phyloP scores from a whole-genome alignment of 2,888 invertebrate species.

The Scaptomyza parva region DNA sequence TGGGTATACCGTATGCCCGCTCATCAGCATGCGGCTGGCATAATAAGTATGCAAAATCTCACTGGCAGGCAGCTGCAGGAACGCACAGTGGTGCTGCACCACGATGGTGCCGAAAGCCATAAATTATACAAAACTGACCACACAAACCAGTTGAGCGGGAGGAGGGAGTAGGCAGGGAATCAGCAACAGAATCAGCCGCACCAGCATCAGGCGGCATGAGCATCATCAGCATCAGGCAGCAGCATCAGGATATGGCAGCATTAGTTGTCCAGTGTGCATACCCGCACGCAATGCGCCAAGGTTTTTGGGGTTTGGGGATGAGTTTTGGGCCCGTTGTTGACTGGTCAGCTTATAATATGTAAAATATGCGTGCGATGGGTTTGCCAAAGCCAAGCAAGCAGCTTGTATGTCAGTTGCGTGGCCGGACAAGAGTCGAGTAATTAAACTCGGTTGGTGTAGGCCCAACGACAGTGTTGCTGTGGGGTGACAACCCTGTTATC shows the following conservation, averaged over 20 bases:
- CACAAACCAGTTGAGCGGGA: too few species aligned
- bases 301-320: not conserved
- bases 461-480: constrained; percentile 1
- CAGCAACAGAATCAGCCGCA: constrained; percentile 13
- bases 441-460: constrained; percentile 32
- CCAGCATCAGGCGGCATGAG: constrained; percentile 18
- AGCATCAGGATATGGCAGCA: constrained; percentile 20
- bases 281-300: constrained; percentile 14
- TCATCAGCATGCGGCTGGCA: constrained; percentile 76
- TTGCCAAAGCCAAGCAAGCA: constrained; percentile 23
- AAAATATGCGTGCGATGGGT: constrained; percentile 42
- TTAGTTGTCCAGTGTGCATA: constrained; percentile 9
- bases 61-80: constrained; percentile 48
- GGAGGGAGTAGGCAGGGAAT: not conserved
- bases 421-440: constrained; percentile 36
- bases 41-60: constrained; percentile 72
- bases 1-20: constrained; percentile 23
- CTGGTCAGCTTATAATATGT: constrained; percentile 63
- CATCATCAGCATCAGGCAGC: too few species aligned
- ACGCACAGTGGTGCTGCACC: constrained; percentile 28
- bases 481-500: not conserved
- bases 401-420: constrained; percentile 25
- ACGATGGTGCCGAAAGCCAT: constrained; percentile 65
- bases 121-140: constrained; percentile 73
- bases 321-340: not conserved